Percentiles rank a stretch among this genome's conserved stretches.
phyloP scores from a whole-genome alignment of 2,797 vertebrate species.

The Spheniscus humboldti region DNA sequence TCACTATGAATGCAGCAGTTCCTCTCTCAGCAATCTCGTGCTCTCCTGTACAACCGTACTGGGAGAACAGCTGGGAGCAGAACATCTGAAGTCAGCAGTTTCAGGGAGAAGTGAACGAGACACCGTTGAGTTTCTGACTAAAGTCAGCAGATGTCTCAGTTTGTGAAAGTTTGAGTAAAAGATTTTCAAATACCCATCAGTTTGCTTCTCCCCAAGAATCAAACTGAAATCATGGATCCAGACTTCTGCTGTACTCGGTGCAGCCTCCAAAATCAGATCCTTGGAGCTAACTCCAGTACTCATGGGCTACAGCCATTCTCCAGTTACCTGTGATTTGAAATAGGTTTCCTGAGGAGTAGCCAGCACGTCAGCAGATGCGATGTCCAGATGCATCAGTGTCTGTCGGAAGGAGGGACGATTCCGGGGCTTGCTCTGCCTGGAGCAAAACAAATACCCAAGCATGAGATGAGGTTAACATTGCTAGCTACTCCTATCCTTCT shows the following conservation, averaged over 20 bases:
- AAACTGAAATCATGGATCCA: background rate
- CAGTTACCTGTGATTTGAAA: constrained; percentile 95
- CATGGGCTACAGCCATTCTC: background rate
- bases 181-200: background rate
- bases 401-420: constrained; percentile 97
- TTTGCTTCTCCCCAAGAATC: background rate
- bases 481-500: background rate
- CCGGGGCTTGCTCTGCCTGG: constrained; percentile 95
- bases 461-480: background rate
- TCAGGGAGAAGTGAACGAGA: background rate
- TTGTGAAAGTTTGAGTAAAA: background rate
- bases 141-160: background rate
- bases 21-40: background rate
- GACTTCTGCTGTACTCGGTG: background rate
- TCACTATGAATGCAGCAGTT: background rate
- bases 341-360: constrained; percentile 97
- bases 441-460: background rate
- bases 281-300: background rate
- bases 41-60: background rate
- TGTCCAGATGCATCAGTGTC: constrained; percentile 97
- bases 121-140: background rate
- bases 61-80: background rate
- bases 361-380: constrained; percentile 94
- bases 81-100: background rate
- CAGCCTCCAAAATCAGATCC: background rate